Conservation (phyloP, 2,797 vertebrate species). For the Galaxias olidus region DNA sequence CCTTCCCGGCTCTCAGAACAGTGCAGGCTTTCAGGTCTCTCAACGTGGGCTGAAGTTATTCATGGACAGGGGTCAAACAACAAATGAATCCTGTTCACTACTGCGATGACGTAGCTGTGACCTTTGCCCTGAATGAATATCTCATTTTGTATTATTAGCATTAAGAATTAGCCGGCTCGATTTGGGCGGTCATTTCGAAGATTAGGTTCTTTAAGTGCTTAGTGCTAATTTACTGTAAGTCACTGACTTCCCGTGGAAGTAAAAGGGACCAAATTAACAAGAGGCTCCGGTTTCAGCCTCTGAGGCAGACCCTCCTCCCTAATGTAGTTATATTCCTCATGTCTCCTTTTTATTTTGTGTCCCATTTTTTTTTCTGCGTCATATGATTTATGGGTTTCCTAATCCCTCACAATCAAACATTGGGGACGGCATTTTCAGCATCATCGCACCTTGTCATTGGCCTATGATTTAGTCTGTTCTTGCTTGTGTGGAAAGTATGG, state of each 20-base stretch:
- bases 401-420: slow-evolving; percentile 64
- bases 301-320: slow-evolving; percentile 3
- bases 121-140: slow-evolving; percentile 41
- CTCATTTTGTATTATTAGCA: slow-evolving; percentile 49
- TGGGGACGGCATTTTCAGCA: slow-evolving; percentile 66
- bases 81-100: slow-evolving; percentile 37
- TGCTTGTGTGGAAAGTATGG: slow-evolving; percentile 17
- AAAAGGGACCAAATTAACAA: slow-evolving; percentile 26
- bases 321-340: slow-evolving; percentile 3
- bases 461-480: slow-evolving; percentile 53
- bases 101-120: slow-evolving; percentile 48
- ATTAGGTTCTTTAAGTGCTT: slow-evolving; percentile 34
- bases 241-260: slow-evolving; percentile 26
- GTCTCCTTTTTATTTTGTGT: slow-evolving; percentile 12
- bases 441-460: slow-evolving; percentile 62
- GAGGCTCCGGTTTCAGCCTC: background rate
- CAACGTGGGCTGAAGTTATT: slow-evolving; percentile 39
- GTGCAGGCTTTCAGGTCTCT: slow-evolving; percentile 16
- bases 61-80: slow-evolving; percentile 35
- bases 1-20: slow-evolving; percentile 7
- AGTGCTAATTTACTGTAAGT: slow-evolving; percentile 43
- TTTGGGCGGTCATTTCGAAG: slow-evolving; percentile 39
- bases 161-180: slow-evolving; percentile 25
- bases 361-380: slow-evolving; percentile 23
- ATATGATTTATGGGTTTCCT: slow-evolving; percentile 59